Conservation (phyloP, 2,113 vertebrate genomes). For the Xyrauchen texanus region DNA sequence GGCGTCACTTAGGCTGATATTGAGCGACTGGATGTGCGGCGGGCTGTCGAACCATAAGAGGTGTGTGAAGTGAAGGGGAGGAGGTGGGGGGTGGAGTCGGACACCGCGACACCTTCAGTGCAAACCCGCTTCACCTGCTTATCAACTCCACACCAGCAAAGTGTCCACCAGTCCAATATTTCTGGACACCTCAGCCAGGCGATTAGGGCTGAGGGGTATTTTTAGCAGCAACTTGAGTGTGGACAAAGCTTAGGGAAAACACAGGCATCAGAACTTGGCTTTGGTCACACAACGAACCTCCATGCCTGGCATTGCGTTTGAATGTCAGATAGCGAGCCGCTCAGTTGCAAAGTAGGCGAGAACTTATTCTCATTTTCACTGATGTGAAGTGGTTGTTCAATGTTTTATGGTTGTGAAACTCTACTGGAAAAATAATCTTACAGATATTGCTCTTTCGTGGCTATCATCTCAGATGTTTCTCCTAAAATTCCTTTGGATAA, state of each 20-base stretch:
- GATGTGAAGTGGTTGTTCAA: background rate
- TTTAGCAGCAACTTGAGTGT: constrained; percentile 66
- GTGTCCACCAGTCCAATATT: constrained; percentile 64
- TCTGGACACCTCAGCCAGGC: constrained; percentile 58
- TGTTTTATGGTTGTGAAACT: background rate
- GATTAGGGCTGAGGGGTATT: constrained; percentile 62
- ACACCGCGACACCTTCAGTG: constrained; percentile 58
- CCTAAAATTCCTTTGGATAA: too few relatives aligned
- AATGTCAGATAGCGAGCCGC: constrained; percentile 41
- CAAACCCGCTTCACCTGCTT: constrained; percentile 66
- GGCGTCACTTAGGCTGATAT: background rate
- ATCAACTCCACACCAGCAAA: constrained; percentile 66
- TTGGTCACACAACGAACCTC: constrained; percentile 42
- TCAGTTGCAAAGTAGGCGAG: too few relatives aligned
- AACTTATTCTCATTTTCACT: too few relatives aligned
- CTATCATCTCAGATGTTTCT: background rate
- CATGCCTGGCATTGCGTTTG: constrained; percentile 40
- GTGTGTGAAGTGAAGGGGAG: constrained; percentile 22
- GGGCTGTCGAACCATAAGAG: constrained; percentile 38
- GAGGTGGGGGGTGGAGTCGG: constrained; percentile 16
- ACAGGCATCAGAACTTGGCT: constrained; percentile 49
- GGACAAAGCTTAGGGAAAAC: constrained; percentile 47
- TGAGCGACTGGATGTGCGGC: background rate
- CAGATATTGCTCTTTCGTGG: background rate
- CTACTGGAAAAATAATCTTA: background rate